phyloP scores from a whole-genome alignment of 2,113 vertebrate genomes.

The Oxyura jamaicensis region DNA sequence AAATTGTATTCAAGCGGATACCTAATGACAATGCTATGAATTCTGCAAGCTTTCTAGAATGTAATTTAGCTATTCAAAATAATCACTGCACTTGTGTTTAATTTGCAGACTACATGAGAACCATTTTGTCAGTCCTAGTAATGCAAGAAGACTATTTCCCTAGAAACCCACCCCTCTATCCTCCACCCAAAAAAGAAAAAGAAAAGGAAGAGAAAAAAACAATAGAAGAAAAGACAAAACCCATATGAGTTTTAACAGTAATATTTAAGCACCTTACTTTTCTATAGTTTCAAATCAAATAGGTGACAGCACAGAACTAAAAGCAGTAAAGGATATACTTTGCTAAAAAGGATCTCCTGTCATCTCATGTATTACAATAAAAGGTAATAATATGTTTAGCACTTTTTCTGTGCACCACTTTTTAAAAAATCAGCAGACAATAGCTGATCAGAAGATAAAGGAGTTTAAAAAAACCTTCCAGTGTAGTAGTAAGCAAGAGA shows the following conservation, averaged over 20 bases:
- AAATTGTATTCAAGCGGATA: slow-evolving; percentile 90
- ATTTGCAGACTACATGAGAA: slow-evolving; percentile 84
- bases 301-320: slow-evolving; percentile 79
- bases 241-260: slow-evolving; percentile 73
- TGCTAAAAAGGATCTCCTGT: slow-evolving; percentile 81
- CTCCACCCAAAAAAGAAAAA: slow-evolving; percentile 55
- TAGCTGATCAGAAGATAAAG: slow-evolving; percentile 83
- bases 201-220: not conserved
- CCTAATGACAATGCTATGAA: slow-evolving; percentile 91
- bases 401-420: slow-evolving; percentile 75
- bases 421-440: slow-evolving; percentile 75
- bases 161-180: slow-evolving; percentile 73
- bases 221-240: slow-evolving; percentile 76
- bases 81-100: slow-evolving; percentile 89
- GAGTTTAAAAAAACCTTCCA: slow-evolving; percentile 67
- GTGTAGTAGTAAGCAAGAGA: slow-evolving; percentile 79
- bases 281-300: slow-evolving; percentile 81
- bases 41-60: slow-evolving; percentile 91
- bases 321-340: slow-evolving; percentile 82
- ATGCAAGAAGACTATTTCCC: slow-evolving; percentile 81
- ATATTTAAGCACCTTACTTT: slow-evolving; percentile 80
- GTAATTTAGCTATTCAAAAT: slow-evolving; percentile 94
- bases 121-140: slow-evolving; percentile 84
- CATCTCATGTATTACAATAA: slow-evolving; percentile 80
- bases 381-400: slow-evolving; percentile 85